Conservation (phyloP, 2,797 vertebrate genomes). For the Parauchenoglanis punctatus region DNA sequence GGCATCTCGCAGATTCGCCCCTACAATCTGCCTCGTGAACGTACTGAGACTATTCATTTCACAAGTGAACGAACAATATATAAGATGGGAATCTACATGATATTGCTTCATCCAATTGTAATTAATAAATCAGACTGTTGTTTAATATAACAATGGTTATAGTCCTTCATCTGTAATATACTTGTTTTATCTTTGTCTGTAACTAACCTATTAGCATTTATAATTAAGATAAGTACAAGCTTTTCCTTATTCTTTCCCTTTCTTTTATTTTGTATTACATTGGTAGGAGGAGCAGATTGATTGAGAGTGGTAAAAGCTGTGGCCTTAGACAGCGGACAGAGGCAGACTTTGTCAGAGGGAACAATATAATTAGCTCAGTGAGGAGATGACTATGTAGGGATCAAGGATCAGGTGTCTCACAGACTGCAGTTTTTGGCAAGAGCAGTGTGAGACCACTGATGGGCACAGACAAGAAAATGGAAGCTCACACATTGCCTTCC, state of each 20-base stretch:
- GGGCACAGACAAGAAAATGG: not conserved
- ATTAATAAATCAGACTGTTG: not conserved
- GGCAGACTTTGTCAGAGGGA: slow-evolving; percentile 55
- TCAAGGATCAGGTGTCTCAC: slow-evolving; percentile 71
- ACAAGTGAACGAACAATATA: not conserved
- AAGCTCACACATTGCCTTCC: slow-evolving; percentile 1
- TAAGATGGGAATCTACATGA: not conserved
- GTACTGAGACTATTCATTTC: slow-evolving; percentile 37
- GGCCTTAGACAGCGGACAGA: slow-evolving; percentile 36
- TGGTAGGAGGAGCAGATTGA: slow-evolving; percentile 3
- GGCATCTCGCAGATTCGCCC: slow-evolving; percentile 57
- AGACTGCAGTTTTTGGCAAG: slow-evolving; percentile 66
- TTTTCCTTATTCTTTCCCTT: not conserved
- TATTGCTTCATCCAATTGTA: not conserved
- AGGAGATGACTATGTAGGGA: slow-evolving; percentile 60
- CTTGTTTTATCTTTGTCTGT: not conserved
- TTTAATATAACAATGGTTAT: not conserved
- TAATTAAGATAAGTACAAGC: not conserved
- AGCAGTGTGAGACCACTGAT: slow-evolving; percentile 64
- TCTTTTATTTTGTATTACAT: slow-evolving; percentile 10
- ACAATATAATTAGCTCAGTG: slow-evolving; percentile 65
- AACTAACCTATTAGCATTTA: not conserved
- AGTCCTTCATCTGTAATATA: not conserved
- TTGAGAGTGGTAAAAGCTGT: slow-evolving; percentile 22
- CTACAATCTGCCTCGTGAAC: slow-evolving; percentile 28